phyloP scores from a whole-genome alignment of 2,797 vertebrate species.

The Pseudochromis fuscus region DNA sequence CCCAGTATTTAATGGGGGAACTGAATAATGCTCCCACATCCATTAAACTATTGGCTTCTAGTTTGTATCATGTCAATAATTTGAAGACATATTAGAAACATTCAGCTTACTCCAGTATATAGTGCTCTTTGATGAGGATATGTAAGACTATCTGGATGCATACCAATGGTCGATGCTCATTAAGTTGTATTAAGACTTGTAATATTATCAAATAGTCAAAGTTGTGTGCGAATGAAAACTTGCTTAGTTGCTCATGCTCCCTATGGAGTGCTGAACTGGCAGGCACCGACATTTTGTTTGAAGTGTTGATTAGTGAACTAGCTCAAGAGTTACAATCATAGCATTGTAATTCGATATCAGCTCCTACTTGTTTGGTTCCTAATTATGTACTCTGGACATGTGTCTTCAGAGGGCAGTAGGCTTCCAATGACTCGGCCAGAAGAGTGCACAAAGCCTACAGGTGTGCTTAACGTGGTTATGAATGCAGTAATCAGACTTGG shows the following conservation, averaged over 20 bases:
- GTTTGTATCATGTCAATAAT: conserved; percentile 23
- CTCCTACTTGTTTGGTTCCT: conserved; percentile 57
- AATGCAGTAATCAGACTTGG: conserved; percentile 53
- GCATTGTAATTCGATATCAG: conserved; percentile 62
- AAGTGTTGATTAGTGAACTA: conserved; percentile 46
- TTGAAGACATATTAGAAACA: conserved; percentile 25
- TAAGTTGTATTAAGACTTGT: conserved; percentile 61
- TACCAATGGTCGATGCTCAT: conserved; percentile 39
- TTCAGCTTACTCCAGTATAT: conserved; percentile 42
- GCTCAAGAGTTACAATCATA: conserved; percentile 61
- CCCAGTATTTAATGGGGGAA: conserved; percentile 9
- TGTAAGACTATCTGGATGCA: conserved; percentile 50
- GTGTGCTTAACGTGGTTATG: conserved; percentile 72
- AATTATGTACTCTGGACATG: conserved; percentile 63
- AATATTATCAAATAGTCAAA: conserved; percentile 45
- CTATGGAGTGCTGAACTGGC: conserved; percentile 54
- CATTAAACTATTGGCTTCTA: conserved; percentile 17
- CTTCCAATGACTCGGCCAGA: conserved; percentile 74
- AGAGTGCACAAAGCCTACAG: conserved; percentile 54
- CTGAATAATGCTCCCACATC: neutral
- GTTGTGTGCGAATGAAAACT: conserved; percentile 53
- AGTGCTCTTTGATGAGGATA: conserved; percentile 42
- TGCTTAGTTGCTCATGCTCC: conserved; percentile 60
- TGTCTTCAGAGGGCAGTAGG: conserved; percentile 57
- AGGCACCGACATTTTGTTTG: conserved; percentile 60